Evolutionary conservation across 2,113 vertebrate species (phyloP), one percentile per base, ranked within the genome.

Genomic region (Podocnemis expansa): DNA sequence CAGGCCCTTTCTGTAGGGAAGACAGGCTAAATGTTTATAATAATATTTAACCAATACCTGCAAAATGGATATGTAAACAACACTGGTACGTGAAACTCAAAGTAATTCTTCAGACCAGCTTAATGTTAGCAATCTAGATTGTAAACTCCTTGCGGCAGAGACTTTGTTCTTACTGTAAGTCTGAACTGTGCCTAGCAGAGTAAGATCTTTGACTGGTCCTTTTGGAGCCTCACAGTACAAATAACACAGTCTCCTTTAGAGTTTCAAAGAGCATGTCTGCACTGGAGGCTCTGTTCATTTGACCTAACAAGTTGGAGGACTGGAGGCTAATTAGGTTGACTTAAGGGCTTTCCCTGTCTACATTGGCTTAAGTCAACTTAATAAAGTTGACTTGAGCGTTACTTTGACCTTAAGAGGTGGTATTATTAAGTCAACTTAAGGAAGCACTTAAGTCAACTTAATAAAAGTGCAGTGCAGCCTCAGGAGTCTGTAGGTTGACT

Each of bases 151-250:
- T 47, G 31, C 27, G 78, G 14, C 47, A 75, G 43, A 19, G 12
- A 5, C 31, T 87, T n/a, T 79, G 21, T 45, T 63, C 80, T 76
- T 17, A 51, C 49, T 45, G 11, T 13, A 2, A 38, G 1, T 67
- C 22, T 79, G 10, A 88, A 0, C 85, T 56, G 2, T 52, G 75
- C n/a, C 78, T 86, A n/a, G 54, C 43, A 52, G 49, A 17, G 29
- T 8, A 1, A 54, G 76, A 67, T 56, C 16, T 58, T 43, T 51
- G 45, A 6, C 6, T 29, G 29, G 29, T 47, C 22, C 55, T 34
- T 5, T 51, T 45, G 2, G 43, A 73, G 14, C 49, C 75, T 0
- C 0, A 0, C 31, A 63, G 80, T 17, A 29, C 0, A 1, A 12
- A 8, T 75, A 75, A 41, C 21, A 67, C 63, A 67, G 4, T 70